Conservation (phyloP, 2,113 vertebrate genomes). For the Cynopterus brachyotis region DNA sequence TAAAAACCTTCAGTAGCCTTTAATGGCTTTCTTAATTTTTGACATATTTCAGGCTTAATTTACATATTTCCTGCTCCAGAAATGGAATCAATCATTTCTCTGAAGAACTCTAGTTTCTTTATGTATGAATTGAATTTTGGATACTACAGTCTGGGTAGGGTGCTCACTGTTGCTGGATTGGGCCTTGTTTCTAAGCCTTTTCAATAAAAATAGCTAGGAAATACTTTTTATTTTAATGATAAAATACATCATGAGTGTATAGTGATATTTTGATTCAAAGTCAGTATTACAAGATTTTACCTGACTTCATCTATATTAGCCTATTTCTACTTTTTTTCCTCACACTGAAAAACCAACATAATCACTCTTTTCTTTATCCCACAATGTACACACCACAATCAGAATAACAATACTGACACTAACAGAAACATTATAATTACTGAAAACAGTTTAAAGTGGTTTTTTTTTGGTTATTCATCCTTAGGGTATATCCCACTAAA, state of each 20-base stretch:
- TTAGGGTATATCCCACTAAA: not conserved
- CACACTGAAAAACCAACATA: not conserved
- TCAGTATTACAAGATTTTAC: not conserved
- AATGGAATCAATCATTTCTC: not conserved
- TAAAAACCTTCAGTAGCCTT: not conserved
- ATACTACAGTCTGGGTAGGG: not conserved
- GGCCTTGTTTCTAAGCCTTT: not conserved
- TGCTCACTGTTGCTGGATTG: not conserved
- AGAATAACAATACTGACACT: not conserved
- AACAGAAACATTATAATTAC: not conserved
- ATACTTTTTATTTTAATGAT: not conserved
- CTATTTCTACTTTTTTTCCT: slow-evolving; percentile 11
- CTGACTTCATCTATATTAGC: not conserved
- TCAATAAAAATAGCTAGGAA: not conserved
- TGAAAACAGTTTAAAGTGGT: not conserved
- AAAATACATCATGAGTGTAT: slow-evolving; percentile 4
- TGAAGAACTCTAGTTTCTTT: not conserved
- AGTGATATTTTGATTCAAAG: not conserved
- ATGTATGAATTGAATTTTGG: not conserved
- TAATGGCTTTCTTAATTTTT: slow-evolving; percentile 9
- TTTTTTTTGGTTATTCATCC: not conserved
- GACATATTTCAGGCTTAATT: not conserved
- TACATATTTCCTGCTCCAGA: not conserved
- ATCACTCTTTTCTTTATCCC: not conserved
- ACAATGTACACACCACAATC: not conserved